These are phyloP conservation scores for Podarcis raffonei DNA, from an alignment of 2,113 vertebrate genomes.

Conservation along the genomic window DNA sequence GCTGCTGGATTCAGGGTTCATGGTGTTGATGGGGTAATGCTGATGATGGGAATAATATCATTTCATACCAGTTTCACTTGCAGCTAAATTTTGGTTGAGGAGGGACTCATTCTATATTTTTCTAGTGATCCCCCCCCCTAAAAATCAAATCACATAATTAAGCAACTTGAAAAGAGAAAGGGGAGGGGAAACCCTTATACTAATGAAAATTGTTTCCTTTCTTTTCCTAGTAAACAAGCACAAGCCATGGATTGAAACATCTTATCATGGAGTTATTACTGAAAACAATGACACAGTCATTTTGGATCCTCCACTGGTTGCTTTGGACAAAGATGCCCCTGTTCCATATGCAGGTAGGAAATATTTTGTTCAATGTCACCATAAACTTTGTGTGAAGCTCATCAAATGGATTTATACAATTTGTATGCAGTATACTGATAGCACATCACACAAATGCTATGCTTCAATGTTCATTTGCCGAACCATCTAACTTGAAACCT, in stretches of 20 bases:
- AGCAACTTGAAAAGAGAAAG: background rate
- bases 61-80: background rate
- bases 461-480: background rate
- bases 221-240: slow-evolving; percentile 92
- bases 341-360: slow-evolving; percentile 93
- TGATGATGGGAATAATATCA: background rate
- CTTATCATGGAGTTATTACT: slow-evolving; percentile 94
- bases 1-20: too few species aligned
- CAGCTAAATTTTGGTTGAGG: background rate
- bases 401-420: background rate
- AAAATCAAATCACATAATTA: background rate
- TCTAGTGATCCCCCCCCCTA: background rate
- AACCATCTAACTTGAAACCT: background rate
- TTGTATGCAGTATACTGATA: background rate
- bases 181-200: background rate
- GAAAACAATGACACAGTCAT: slow-evolving; percentile 94
- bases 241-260: slow-evolving; percentile 98
- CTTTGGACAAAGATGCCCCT: slow-evolving; percentile 95
- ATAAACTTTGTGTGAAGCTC: background rate
- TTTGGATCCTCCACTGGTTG: slow-evolving; percentile 94
- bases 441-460: background rate
- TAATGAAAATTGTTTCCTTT: slow-evolving; percentile 24
- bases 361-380: background rate
- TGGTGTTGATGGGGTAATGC: background rate
- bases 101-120: background rate